Conservation (phyloP, 1,140 invertebrate genomes). For the Trichoplusia ni region DNA sequence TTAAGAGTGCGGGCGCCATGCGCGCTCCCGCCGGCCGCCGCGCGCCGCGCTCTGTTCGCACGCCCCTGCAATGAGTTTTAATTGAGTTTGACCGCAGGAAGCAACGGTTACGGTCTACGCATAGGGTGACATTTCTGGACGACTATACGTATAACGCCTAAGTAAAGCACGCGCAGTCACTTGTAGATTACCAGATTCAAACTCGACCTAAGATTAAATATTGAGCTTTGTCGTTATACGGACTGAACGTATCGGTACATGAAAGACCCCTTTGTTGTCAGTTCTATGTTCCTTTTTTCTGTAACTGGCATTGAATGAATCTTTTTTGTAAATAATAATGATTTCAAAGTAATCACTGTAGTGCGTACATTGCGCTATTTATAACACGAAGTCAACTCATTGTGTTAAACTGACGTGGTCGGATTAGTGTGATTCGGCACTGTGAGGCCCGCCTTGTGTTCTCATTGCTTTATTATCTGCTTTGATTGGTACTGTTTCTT, state of each 20-base stretch:
- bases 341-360: background rate
- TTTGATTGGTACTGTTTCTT: background rate
- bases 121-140: slow-evolving; percentile 61
- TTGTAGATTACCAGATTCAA: too few relatives aligned
- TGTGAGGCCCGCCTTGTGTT: background rate
- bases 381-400: background rate
- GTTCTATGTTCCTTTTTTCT: background rate
- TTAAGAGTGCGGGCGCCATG: slow-evolving; percentile 39
- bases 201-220: too few relatives aligned
- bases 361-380: background rate
- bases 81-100: slow-evolving; percentile 74
- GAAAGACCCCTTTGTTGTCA: slow-evolving; percentile 2
- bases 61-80: slow-evolving; percentile 77
- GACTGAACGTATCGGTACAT: too few relatives aligned
- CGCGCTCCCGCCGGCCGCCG: slow-evolving; percentile 3
- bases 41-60: slow-evolving; percentile 57
- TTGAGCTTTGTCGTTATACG: too few relatives aligned
- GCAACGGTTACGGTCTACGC: slow-evolving; percentile 58
- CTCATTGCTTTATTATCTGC: background rate
- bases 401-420: slow-evolving; percentile 5
- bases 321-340: background rate
- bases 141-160: background rate
- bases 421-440: background rate
- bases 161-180: too few relatives aligned
- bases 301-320: background rate